These are phyloP conservation scores for Muscina levida DNA, from an alignment of 2,888 invertebrate genomes.

Conservation along the genomic window DNA sequence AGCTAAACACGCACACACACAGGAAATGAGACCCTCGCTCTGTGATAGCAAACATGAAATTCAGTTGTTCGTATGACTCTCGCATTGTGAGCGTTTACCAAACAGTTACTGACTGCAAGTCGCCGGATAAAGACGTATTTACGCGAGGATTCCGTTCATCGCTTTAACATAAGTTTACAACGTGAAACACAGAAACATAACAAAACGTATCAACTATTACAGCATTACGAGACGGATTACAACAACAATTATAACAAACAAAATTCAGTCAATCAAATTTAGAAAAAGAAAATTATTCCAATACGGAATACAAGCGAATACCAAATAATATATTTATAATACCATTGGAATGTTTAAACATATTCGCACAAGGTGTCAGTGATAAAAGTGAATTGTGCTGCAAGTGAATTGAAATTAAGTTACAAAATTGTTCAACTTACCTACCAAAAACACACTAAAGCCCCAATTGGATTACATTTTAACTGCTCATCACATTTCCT, in stretches of 20 bases:
- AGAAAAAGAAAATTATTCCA: constrained; percentile 12
- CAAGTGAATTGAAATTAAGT: neutral
- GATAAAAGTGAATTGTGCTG: constrained; percentile 3
- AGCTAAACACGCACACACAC: neutral
- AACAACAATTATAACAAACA: constrained; percentile 5
- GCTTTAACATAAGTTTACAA: constrained; percentile 60
- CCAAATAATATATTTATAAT: too few species aligned
- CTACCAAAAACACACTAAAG: constrained; percentile 3
- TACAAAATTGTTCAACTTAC: neutral
- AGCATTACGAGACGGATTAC: constrained; percentile 27
- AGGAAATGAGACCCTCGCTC: neutral
- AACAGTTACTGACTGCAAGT: constrained; percentile 72
- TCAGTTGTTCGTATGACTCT: constrained; percentile 56
- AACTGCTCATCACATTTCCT: neutral
- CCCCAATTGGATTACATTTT: constrained; percentile 17
- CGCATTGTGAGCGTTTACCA: constrained; percentile 65
- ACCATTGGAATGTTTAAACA: neutral
- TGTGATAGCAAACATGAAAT: constrained; percentile 51
- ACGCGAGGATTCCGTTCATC: constrained; percentile 35
- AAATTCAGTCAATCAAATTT: constrained; percentile 8
- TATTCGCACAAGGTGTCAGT: constrained; percentile 13
- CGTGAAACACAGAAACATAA: constrained; percentile 55
- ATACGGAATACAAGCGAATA: constrained; percentile 24
- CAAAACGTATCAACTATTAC: constrained; percentile 15
- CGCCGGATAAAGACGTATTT: constrained; percentile 68